These are phyloP conservation scores for Ophion slaviceki DNA, from an alignment of 2,888 invertebrate species.

Conservation along the genomic window DNA sequence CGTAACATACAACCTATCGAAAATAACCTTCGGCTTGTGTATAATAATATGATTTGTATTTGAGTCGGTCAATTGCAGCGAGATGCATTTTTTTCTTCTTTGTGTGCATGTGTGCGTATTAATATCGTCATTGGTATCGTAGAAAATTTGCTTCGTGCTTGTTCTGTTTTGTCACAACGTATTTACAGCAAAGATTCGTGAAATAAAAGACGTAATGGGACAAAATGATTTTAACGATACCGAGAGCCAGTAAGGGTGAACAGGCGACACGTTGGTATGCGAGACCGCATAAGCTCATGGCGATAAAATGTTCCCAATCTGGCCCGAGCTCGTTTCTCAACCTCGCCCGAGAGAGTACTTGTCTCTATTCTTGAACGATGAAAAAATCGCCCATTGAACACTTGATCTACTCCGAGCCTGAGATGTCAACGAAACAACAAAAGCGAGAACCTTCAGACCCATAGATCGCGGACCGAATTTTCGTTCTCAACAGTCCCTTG, in stretches of 20 bases:
- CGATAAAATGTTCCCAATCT: not conserved
- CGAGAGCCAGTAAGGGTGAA: not conserved
- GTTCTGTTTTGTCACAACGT: not conserved
- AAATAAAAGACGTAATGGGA: not conserved
- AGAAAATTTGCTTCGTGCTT: not conserved
- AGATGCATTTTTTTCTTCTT: not conserved
- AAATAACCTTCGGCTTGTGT: slow-evolving; percentile 27
- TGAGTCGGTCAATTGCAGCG: not conserved
- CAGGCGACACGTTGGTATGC: not conserved
- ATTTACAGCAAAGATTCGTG: not conserved
- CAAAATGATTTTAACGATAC: not conserved
- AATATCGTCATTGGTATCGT: not conserved
- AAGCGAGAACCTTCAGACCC: not conserved
- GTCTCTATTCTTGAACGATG: not conserved
- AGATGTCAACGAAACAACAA: not conserved
- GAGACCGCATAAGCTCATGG: slow-evolving; percentile 3
- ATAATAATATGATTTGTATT: slow-evolving; percentile 3
- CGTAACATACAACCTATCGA: not conserved
- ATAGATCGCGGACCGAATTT: not conserved
- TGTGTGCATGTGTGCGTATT: not conserved
- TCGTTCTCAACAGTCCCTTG: not conserved
- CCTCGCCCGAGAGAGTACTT: slow-evolving; percentile 2
- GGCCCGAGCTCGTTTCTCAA: slow-evolving; percentile 28
- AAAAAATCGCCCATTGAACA: slow-evolving; percentile 21
- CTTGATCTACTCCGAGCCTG: slow-evolving; percentile 21